Conservation (phyloP, 2,113 vertebrate species). For the Callionymus lyra region DNA sequence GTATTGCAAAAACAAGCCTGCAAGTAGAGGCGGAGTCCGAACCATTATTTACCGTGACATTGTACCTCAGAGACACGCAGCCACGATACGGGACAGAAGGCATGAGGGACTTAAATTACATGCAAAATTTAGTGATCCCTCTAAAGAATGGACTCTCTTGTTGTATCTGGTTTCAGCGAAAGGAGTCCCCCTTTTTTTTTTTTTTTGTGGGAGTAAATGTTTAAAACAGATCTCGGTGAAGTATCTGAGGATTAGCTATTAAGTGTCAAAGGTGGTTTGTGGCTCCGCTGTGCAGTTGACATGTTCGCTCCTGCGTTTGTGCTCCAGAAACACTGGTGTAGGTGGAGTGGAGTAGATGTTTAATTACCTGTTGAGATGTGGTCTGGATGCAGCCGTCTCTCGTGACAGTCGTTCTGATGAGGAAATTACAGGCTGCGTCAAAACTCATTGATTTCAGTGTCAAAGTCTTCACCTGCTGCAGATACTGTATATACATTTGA, state of each 20-base stretch:
- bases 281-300: conserved; percentile 24
- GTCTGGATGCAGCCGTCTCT: conserved; percentile 44
- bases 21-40: conserved; percentile 28
- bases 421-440: conserved; percentile 47
- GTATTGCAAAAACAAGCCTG: conserved; percentile 49
- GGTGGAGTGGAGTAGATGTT: conserved; percentile 32
- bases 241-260: conserved; percentile 36
- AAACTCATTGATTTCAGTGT: conserved; percentile 40
- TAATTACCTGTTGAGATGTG: conserved; percentile 57
- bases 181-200: conserved; percentile 17
- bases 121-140: conserved; percentile 59
- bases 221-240: conserved; percentile 44
- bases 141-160: conserved; percentile 61
- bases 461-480: conserved; percentile 49
- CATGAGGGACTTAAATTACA: conserved; percentile 63
- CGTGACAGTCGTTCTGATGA: conserved; percentile 44
- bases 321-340: conserved; percentile 19
- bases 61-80: conserved; percentile 45
- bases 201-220: conserved; percentile 40
- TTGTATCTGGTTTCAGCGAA: conserved; percentile 52
- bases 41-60: conserved; percentile 57
- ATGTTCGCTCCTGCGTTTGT: conserved; percentile 39
- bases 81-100: conserved; percentile 49
- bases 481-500: conserved; percentile 9
- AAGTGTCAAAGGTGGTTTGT: conserved; percentile 32